Conservation (phyloP, 2,797 vertebrate genomes). For the Lophura swinhoii region DNA sequence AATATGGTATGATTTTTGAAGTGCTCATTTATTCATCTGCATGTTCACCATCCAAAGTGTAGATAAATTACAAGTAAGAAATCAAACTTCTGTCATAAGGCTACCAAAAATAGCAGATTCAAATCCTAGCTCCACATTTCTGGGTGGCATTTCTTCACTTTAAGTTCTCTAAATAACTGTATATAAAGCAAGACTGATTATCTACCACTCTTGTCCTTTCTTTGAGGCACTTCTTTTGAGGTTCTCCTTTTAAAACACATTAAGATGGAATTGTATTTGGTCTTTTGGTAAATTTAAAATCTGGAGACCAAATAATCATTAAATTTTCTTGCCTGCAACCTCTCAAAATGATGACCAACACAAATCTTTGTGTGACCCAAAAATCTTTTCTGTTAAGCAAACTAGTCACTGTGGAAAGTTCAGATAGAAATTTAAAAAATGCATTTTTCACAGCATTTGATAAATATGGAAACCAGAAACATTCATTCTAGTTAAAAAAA, state of each 20-base stretch:
- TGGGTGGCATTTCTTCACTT: not conserved
- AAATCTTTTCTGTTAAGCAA: not conserved
- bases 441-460: not conserved
- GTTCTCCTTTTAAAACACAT: not conserved
- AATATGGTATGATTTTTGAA: not conserved
- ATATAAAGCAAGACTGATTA: not conserved
- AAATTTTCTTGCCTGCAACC: not conserved
- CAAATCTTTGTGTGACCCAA: not conserved
- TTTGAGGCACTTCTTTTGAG: not conserved
- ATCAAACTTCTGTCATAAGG: not conserved
- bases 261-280: not conserved
- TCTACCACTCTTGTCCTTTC: not conserved
- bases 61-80: not conserved
- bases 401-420: not conserved
- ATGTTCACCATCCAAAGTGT: not conserved
- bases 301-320: not conserved
- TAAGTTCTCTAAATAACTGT: not conserved
- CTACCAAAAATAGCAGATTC: not conserved
- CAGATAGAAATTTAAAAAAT: not conserved
- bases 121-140: not conserved
- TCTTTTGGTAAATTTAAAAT: not conserved
- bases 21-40: not conserved
- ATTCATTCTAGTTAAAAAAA: not conserved
- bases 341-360: not conserved
- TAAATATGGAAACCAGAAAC: not conserved